Evolutionary conservation across 2,888 invertebrate genomes (phyloP), one percentile per base, ranked within the genome.

Genomic region (Pharmacophagus antenor): DNA sequence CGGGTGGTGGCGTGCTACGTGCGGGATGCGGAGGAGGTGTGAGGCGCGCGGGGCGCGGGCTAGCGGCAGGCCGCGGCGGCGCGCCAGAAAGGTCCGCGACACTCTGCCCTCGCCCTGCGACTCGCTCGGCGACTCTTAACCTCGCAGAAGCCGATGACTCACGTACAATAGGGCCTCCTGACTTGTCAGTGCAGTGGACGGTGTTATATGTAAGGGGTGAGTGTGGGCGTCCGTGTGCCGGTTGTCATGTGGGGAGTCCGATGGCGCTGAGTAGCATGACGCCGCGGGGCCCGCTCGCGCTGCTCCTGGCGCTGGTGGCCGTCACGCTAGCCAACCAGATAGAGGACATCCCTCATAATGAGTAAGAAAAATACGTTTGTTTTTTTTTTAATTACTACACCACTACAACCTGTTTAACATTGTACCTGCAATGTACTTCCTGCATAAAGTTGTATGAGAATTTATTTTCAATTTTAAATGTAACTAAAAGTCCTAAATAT

Each of bases 261-360:
- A 83, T 84, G 82, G 77, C 70, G 80, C 65, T 81, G 73, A 81
- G 76, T 77, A 80, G 77, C 76, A 84, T 84, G 86, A 74, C 78
- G 53, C 49, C 58, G 69, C 77, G 77, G 73, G 77, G 76, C 68
- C 80, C 80, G 73, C 73, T 81, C 70, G 77, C 80, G 71, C 77
- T 85, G 71, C 76, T 85, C 66, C 65, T 83, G 71, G 76, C 80
- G 67, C 70, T 85, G 67, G 78, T 88, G 68, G 79, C 79, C 56
- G 74, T 76, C 64, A 82, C 82, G 69, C 74, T 92, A 70, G 92
- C 93, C 73, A 96, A 96, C 88, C 96, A 96, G 87, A 95, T 96
- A 77, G 96, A 96, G 92, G 96, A 96, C 84, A 96, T 96, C 80
- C 96, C 96, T 63, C 96, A 96, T 85, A 95, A 95, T 89, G 96